These are phyloP conservation scores for Sminthurides aquaticus DNA, from an alignment of 2,888 invertebrate genomes.

Conservation along the genomic window DNA sequence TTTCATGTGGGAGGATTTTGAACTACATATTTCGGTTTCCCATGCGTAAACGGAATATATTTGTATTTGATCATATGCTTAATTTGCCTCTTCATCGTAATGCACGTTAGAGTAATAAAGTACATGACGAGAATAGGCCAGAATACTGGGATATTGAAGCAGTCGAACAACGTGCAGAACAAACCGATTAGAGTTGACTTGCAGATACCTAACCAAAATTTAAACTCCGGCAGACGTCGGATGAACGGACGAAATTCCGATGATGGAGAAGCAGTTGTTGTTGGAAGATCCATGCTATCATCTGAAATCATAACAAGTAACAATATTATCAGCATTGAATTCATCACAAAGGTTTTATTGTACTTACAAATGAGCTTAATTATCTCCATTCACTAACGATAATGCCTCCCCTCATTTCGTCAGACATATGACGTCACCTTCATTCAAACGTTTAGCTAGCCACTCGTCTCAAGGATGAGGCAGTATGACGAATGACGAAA, in stretches of 20 bases:
- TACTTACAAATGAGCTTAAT: no score
- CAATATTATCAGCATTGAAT: no score
- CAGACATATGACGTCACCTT: no score
- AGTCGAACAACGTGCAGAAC: constrained; percentile 91
- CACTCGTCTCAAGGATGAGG: no score
- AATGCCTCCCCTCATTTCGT: no score
- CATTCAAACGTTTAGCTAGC: no score
- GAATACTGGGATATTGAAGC: constrained; percentile 98
- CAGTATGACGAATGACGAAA: constrained; percentile 1
- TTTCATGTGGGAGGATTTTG: constrained; percentile 48
- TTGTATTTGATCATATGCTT: constrained; percentile 99
- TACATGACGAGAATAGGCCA: constrained; percentile 99
- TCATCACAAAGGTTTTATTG: no score
- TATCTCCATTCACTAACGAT: no score
- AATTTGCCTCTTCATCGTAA: constrained; percentile 99
- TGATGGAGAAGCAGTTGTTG: constrained; percentile 60
- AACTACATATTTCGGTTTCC: constrained; percentile 78
- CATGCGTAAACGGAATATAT: constrained; percentile 96
- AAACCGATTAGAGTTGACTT: constrained; percentile 87
- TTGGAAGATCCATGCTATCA: constrained; percentile 92
- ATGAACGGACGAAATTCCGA: constrained; percentile 99
- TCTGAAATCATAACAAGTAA: constrained; percentile 46
- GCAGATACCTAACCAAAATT: constrained; percentile 96
- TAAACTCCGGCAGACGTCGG: constrained; percentile 91
- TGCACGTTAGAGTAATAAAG: constrained; percentile 94